Evolutionary conservation across 2,797 vertebrate genomes (phyloP).

Genomic region (Sebastes matsubarae): DNA sequence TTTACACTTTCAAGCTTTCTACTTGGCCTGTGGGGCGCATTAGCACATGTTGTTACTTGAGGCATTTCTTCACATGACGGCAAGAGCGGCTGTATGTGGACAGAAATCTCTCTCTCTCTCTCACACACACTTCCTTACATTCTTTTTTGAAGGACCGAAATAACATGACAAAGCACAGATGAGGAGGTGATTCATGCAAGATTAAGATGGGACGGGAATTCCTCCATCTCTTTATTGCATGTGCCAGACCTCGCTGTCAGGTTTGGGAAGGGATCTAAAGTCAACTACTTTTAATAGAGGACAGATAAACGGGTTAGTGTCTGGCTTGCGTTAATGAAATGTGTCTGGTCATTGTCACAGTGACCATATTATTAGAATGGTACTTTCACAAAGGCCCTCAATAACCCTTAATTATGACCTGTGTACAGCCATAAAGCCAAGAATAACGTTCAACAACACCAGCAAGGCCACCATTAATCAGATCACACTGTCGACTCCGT

Average conservation of each 20-base stretch:
- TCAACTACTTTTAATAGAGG: slow-evolving; percentile 49
- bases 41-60: slow-evolving; percentile 38
- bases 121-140: not conserved
- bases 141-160: slow-evolving; percentile 7
- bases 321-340: slow-evolving; percentile 72
- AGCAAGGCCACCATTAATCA: slow-evolving; percentile 29
- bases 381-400: slow-evolving; percentile 48
- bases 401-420: slow-evolving; percentile 63
- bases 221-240: slow-evolving; percentile 29
- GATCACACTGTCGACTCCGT: not conserved
- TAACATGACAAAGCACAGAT: slow-evolving; percentile 19
- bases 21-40: slow-evolving; percentile 20
- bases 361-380: slow-evolving; percentile 55
- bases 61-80: slow-evolving; percentile 9
- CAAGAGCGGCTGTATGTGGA: slow-evolving; percentile 1
- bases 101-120: not conserved
- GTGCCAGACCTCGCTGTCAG: slow-evolving; percentile 42
- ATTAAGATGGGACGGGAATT: slow-evolving; percentile 53
- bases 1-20: slow-evolving; percentile 68
- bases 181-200: slow-evolving; percentile 24
- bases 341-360: slow-evolving; percentile 64
- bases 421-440: slow-evolving; percentile 54
- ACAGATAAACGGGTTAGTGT: slow-evolving; percentile 58
- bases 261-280: slow-evolving; percentile 57
- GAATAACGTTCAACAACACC: slow-evolving; percentile 50